Base-by-base conservation (phyloP, 2,888 invertebrate species). In the Heteromurus nitidus region DNA sequence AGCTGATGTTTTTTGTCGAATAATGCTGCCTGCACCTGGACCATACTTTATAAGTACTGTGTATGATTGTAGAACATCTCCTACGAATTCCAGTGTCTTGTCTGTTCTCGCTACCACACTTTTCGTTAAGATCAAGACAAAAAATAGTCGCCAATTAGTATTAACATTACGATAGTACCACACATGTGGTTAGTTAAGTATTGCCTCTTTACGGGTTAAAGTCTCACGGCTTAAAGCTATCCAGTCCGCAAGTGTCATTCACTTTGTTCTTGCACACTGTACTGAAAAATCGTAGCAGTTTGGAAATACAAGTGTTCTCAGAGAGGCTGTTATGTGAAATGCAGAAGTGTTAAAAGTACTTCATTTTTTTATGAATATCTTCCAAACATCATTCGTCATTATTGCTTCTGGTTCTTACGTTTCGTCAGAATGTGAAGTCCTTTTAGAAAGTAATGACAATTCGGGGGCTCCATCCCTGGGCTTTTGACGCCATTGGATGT, bases 171-270 rank as follows among this genome's bases (percentile, higher is more conserved):
- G n/a, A n/a, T n/a, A n/a, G n/a, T n/a, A n/a, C n/a, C n/a, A n/a
- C n/a, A n/a, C n/a, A n/a, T n/a, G n/a, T n/a, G n/a, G n/a, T n/a
- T n/a, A n/a, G n/a, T n/a, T n/a, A n/a, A n/a, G n/a, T n/a, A n/a
- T n/a, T n/a, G n/a, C n/a, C n/a, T n/a, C n/a, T n/a, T n/a, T n/a
- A n/a, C n/a, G n/a, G n/a, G 36, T 36, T 7, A 7, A 36, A 50
- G n/a, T 30, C 24, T 47, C 18, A 67, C 50, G 67, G 67, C 9
- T 67, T 67, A 28, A 67, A 67, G 30, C 47, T 67, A 28, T 44
- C 44, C 28, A 67, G 47, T 1, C 67, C 67, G 47, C 50, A 67
- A 3, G 50, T 47, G 28, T 44, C 44, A 16, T 13, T 18, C 11
- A 67, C 67, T 26, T 28, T 67, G 24, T 18, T 50, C 18, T 28